These are phyloP conservation scores for Brachionus sp. DNA, from an alignment of 1,140 invertebrate genomes.

Conservation along the genomic window DNA sequence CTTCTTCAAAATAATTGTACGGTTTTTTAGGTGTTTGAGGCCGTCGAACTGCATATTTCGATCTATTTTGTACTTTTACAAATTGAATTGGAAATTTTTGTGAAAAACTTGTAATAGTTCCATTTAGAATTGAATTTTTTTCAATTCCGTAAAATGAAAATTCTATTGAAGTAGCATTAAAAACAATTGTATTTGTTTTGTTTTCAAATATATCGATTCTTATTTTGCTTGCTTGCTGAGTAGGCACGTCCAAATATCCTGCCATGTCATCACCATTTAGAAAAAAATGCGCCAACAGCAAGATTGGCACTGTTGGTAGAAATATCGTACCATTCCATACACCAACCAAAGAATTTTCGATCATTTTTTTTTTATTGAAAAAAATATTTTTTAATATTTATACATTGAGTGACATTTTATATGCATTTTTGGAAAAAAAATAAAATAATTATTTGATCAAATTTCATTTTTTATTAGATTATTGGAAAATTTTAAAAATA, in stretches of 20 bases:
- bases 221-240: background rate
- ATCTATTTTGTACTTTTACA: background rate
- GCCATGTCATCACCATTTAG: background rate
- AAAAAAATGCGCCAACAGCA: background rate
- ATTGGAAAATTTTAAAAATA: background rate
- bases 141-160: background rate
- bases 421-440: background rate
- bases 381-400: too few relatives aligned
- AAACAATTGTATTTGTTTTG: background rate
- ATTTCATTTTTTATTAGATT: background rate
- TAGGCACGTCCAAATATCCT: background rate
- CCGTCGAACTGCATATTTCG: background rate
- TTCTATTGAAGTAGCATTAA: background rate
- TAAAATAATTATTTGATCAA: background rate
- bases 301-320: background rate
- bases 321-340: background rate
- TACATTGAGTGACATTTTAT: background rate
- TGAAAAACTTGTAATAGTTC: background rate
- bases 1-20: background rate
- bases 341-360: background rate
- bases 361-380: background rate
- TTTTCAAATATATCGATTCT: background rate
- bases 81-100: background rate
- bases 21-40: constrained; percentile 10
- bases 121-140: background rate